phyloP scores from a whole-genome alignment of 1,140 invertebrate genomes.

The Telenomus remus region DNA sequence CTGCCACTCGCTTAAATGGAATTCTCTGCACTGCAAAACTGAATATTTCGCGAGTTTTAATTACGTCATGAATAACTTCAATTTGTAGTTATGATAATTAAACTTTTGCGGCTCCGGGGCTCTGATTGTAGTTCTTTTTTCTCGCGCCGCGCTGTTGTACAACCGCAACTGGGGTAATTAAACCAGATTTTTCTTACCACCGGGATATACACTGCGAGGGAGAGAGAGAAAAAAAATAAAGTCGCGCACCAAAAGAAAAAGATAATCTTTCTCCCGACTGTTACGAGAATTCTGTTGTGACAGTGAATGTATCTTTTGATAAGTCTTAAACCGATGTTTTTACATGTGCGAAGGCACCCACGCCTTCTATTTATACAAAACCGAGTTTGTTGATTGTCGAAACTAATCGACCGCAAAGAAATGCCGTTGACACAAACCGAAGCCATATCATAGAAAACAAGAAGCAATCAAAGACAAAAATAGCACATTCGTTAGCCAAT shows the following conservation, averaged over 20 bases:
- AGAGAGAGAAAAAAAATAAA: background rate
- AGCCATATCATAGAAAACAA: too few relatives aligned
- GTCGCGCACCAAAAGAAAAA: constrained; percentile 26
- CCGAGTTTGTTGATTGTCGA: too few relatives aligned
- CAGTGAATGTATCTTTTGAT: constrained; percentile 31
- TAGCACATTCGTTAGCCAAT: too few relatives aligned
- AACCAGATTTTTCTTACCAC: constrained; percentile 27
- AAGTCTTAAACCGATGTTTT: constrained; percentile 30
- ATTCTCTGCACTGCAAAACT: constrained; percentile 26
- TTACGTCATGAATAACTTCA: constrained; percentile 46
- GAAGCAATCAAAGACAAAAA: too few relatives aligned
- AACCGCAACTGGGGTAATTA: constrained; percentile 23
- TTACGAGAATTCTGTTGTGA: constrained; percentile 31
- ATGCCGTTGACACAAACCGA: too few relatives aligned
- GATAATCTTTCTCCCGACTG: constrained; percentile 33
- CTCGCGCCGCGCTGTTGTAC: constrained; percentile 10
- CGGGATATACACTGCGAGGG: background rate
- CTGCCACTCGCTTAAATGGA: constrained; percentile 38
- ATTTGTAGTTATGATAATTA: constrained; percentile 48
- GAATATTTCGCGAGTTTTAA: constrained; percentile 49
- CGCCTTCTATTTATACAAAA: constrained; percentile 19
- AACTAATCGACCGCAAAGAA: too few relatives aligned
- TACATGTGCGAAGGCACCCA: constrained; percentile 10
- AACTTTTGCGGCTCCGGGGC: constrained; percentile 18
- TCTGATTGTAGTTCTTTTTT: constrained; percentile 33